phyloP scores from a whole-genome alignment of 1,140 invertebrate genomes.

The Apis laboriosa region DNA sequence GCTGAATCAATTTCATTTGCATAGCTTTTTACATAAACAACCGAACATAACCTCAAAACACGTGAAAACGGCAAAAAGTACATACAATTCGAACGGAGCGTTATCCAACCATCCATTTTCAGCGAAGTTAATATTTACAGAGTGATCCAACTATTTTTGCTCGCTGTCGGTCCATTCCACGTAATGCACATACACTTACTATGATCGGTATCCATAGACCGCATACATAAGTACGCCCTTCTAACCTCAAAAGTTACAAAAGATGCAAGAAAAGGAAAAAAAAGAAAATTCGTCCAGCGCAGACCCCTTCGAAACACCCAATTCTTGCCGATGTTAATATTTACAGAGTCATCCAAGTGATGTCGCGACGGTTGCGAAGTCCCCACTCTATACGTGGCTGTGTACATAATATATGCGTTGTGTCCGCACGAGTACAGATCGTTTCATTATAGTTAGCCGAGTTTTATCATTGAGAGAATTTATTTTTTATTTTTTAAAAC shows the following conservation, averaged over 20 bases:
- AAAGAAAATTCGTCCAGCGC: slow-evolving; percentile 11
- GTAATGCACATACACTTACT: neutral
- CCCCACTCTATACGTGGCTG: neutral
- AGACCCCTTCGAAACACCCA: slow-evolving; percentile 5
- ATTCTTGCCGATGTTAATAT: slow-evolving; percentile 34
- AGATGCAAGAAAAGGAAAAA: neutral
- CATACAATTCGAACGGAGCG: neutral
- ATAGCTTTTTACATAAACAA: neutral
- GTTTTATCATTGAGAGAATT: neutral
- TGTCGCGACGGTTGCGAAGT: neutral
- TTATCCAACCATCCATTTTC: neutral
- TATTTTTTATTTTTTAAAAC: neutral
- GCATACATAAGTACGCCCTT: neutral
- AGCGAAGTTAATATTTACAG: slow-evolving; percentile 16
- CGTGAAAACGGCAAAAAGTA: neutral
- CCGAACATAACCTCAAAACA: too few species aligned
- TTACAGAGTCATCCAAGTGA: slow-evolving; percentile 34
- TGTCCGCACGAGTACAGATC: neutral
- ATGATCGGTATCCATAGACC: neutral
- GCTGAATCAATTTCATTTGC: neutral
- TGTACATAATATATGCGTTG: slow-evolving; percentile 26
- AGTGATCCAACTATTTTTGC: slow-evolving; percentile 3
- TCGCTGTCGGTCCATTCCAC: too few species aligned
- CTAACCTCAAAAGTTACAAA: neutral
- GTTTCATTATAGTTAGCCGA: neutral